These are phyloP conservation scores for Muscina levida DNA, from an alignment of 2,888 invertebrate species.

Conservation along the genomic window DNA sequence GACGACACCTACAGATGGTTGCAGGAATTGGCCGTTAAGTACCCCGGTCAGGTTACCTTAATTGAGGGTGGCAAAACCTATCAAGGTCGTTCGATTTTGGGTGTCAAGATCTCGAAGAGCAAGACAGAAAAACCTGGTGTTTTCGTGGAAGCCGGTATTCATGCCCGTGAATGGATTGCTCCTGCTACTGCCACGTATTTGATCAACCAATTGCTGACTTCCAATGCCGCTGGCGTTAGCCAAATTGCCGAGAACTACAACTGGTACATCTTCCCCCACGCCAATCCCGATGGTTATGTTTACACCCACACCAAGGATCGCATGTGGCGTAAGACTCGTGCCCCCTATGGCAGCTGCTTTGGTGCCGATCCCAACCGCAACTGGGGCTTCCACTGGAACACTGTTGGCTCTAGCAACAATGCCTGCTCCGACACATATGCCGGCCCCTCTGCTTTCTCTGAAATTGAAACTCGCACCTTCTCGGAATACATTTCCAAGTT, in stretches of 20 bases:
- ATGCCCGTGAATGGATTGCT: slow-evolving; percentile 89
- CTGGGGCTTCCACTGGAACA: slow-evolving; percentile 86
- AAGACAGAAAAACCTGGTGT: slow-evolving; percentile 79
- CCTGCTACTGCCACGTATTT: slow-evolving; percentile 84
- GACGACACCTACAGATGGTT: slow-evolving; percentile 82
- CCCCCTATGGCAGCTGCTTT: slow-evolving; percentile 80
- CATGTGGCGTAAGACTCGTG: slow-evolving; percentile 85
- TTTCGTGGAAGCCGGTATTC: slow-evolving; percentile 84
- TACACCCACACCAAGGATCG: slow-evolving; percentile 82
- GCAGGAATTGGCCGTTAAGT: slow-evolving; percentile 78
- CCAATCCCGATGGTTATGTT: slow-evolving; percentile 90
- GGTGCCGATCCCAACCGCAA: slow-evolving; percentile 91
- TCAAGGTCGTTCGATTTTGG: slow-evolving; percentile 83
- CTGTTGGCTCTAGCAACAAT: slow-evolving; percentile 81
- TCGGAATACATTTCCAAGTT: slow-evolving; percentile 85
- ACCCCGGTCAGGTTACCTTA: slow-evolving; percentile 81
- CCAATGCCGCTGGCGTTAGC: slow-evolving; percentile 80
- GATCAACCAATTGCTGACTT: slow-evolving; percentile 83
- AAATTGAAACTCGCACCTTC: slow-evolving; percentile 86
- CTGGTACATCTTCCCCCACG: slow-evolving; percentile 88
- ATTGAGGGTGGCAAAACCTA: slow-evolving; percentile 82
- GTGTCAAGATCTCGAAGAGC: slow-evolving; percentile 81
- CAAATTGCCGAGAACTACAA: slow-evolving; percentile 82
- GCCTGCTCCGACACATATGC: slow-evolving; percentile 85
- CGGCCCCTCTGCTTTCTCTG: slow-evolving; percentile 86